A percentile compares a stretch with the other conserved stretches of the same genome.
Evolutionary conservation across 2,113 vertebrate species (phyloP).

Genomic region (Hystrix cristata): DNA sequence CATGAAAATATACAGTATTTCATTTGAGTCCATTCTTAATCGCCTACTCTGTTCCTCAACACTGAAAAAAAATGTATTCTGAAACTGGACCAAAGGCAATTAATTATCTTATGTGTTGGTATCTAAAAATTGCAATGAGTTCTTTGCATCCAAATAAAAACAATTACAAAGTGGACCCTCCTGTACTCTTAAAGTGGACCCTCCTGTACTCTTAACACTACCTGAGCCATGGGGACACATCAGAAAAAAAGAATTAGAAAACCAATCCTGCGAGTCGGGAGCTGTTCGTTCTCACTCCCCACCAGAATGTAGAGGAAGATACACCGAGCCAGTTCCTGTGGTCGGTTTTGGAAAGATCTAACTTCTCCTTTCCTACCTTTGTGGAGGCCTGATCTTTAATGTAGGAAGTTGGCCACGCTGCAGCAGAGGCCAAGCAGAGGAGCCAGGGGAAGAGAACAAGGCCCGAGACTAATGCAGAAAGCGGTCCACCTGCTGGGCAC

Average conservation of each 20-base stretch:
- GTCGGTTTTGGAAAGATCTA: neutral
- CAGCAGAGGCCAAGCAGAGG: neutral
- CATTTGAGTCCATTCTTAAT: conserved; percentile 51
- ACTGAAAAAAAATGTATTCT: conserved; percentile 36
- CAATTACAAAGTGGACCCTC: conserved; percentile 24
- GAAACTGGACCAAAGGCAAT: neutral
- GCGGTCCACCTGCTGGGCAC: too few relatives aligned
- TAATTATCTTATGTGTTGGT: neutral
- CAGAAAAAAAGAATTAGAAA: conserved; percentile 1
- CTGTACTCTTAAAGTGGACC: neutral
- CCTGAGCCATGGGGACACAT: neutral
- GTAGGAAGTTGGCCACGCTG: neutral
- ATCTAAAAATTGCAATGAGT: neutral
- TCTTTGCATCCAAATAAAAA: conserved; percentile 28
- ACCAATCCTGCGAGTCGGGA: neutral
- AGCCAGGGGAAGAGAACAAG: neutral
- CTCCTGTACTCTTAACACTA: neutral
- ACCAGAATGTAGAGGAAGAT: neutral
- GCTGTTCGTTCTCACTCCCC: neutral
- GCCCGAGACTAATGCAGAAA: neutral
- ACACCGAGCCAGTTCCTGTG: neutral
- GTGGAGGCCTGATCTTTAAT: neutral
- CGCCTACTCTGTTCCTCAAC: neutral
- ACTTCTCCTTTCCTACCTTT: neutral
- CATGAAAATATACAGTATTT: conserved; percentile 14